Conservation (phyloP, 2,888 invertebrate genomes). For the Tenthredo notha region DNA sequence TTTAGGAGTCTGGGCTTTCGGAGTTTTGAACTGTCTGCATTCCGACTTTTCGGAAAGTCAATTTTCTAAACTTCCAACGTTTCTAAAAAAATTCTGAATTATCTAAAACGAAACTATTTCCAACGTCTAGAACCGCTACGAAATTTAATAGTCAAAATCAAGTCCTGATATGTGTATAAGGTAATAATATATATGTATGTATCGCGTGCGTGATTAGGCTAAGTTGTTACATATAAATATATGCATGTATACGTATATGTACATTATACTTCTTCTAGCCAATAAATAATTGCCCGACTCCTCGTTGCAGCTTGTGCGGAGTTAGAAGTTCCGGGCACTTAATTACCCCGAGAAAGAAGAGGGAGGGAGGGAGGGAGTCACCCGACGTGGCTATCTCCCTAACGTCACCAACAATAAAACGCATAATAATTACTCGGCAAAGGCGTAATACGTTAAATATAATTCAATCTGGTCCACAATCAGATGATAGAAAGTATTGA, state of each 20-base stretch:
- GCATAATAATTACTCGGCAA: slow-evolving; percentile 63
- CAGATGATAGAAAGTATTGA: too few species aligned
- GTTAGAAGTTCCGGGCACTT: slow-evolving; percentile 62
- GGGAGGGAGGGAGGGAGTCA: not conserved
- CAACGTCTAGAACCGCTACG: not conserved
- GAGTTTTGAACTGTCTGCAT: too few species aligned
- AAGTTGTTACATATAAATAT: not conserved
- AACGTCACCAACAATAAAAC: slow-evolving; percentile 63
- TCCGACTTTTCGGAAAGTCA: too few species aligned
- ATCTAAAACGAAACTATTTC: too few species aligned
- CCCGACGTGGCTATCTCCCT: slow-evolving; percentile 61
- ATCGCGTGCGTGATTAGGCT: not conserved
- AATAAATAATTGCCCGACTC: slow-evolving; percentile 66
- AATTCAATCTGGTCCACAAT: too few species aligned
- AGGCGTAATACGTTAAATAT: slow-evolving; percentile 49
- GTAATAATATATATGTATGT: too few species aligned
- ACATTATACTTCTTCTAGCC: slow-evolving; percentile 43
- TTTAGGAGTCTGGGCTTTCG: too few species aligned
- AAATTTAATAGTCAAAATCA: not conserved
- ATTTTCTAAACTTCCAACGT: too few species aligned
- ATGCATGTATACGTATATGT: not conserved
- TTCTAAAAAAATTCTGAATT: too few species aligned
- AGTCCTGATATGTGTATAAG: not conserved
- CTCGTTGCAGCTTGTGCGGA: slow-evolving; percentile 1
- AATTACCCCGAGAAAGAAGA: slow-evolving; percentile 63